These are phyloP conservation scores for Galbula dea DNA, from an alignment of 2,113 vertebrate genomes.

Conservation along the genomic window DNA sequence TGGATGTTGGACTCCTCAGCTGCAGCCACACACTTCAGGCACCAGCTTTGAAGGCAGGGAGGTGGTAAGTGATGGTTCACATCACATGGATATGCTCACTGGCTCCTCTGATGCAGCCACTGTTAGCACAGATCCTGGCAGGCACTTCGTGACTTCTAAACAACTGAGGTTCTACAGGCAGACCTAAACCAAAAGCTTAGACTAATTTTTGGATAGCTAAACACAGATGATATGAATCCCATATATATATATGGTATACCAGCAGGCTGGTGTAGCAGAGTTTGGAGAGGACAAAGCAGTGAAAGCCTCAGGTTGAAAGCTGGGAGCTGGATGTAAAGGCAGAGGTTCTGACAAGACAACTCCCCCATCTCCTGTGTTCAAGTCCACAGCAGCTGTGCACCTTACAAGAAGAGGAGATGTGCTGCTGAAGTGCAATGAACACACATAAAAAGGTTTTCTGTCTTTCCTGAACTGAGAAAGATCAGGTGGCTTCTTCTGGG, in stretches of 20 bases:
- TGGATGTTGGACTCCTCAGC: neutral
- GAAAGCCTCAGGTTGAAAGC: neutral
- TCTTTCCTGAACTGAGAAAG: neutral
- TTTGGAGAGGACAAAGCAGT: neutral
- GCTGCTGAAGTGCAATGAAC: neutral
- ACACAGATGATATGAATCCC: neutral
- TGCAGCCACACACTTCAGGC: rapidly evolving
- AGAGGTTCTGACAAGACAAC: neutral
- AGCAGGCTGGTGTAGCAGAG: neutral
- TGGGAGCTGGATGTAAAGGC: too few species aligned
- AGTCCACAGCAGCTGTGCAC: neutral
- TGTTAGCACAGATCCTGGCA: neutral
- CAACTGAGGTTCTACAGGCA: neutral
- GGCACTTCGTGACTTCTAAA: neutral
- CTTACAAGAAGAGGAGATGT: neutral
- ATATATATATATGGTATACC: too few species aligned
- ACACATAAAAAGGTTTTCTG: neutral
- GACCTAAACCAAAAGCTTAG: neutral
- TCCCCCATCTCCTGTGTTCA: neutral
- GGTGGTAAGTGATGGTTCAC: neutral
- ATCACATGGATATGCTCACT: rapidly evolving
- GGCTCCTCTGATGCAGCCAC: neutral
- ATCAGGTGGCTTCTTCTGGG: neutral
- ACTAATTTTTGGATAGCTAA: neutral
- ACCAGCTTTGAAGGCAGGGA: neutral